Conservation (phyloP, 2,888 invertebrate genomes). For the Lepidocyrtinus sp. region DNA sequence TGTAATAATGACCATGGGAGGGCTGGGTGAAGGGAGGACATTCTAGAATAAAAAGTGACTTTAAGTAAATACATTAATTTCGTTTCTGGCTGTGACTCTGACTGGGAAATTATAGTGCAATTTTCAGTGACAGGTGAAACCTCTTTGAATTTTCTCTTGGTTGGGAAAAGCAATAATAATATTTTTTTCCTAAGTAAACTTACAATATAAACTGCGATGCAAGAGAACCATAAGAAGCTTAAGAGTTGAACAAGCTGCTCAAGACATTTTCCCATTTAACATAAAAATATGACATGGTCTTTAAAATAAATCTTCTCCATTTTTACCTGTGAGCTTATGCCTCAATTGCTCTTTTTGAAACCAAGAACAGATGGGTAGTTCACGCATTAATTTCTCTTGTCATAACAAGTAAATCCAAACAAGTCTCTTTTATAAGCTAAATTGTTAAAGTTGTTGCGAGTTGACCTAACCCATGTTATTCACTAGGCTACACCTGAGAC, state of each 20-base stretch:
- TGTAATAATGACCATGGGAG: not conserved
- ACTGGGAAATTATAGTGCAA: slow-evolving; percentile 9
- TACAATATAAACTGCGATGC: no score
- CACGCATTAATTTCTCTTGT: slow-evolving; percentile 15
- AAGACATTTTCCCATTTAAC: slow-evolving; percentile 7
- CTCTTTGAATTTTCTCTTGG: not conserved
- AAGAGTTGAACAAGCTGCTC: no score
- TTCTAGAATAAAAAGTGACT: not conserved
- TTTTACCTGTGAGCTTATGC: not conserved
- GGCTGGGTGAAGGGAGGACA: not conserved
- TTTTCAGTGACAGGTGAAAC: not conserved
- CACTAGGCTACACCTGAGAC: slow-evolving; percentile 7
- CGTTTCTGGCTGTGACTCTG: slow-evolving; percentile 2
- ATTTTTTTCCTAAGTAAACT: no score
- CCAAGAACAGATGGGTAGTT: slow-evolving; percentile 5
- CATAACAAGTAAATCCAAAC: not conserved
- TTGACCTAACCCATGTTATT: not conserved
- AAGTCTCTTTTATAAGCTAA: not conserved
- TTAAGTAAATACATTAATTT: not conserved
- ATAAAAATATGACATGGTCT: slow-evolving; percentile 18
- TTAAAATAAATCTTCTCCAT: slow-evolving; percentile 5
- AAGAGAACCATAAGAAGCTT: no score
- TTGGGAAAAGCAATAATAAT: not conserved
- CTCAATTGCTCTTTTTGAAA: not conserved
- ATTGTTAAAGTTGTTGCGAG: no score